These are phyloP conservation scores for Frankliniella intonsa DNA, from an alignment of 2,888 invertebrate species.

Conservation along the genomic window DNA sequence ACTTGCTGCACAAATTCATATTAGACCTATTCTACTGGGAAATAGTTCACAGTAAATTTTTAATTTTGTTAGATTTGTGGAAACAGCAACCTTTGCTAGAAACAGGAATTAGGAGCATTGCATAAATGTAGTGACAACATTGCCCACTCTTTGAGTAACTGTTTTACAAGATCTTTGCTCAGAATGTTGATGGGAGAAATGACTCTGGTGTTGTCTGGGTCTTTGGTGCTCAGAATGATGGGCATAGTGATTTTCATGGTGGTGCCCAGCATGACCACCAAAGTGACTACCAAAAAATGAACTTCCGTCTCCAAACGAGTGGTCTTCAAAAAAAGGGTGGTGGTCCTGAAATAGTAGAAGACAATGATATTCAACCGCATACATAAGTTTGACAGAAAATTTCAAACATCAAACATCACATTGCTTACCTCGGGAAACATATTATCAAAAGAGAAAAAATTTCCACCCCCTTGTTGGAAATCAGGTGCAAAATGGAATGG, in stretches of 20 bases:
- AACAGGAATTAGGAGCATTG: conserved; percentile 39
- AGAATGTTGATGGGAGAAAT: conserved; percentile 25
- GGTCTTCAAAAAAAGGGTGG: conserved; percentile 29
- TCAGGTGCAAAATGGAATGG: conserved; percentile 2
- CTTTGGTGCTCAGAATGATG: conserved; percentile 18
- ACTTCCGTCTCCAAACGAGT: conserved; percentile 35
- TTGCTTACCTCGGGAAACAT: not conserved
- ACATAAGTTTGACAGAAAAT: not conserved
- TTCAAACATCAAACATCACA: not conserved
- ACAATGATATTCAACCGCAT: not conserved
- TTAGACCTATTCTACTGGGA: too few species aligned
- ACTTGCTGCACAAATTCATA: too few species aligned
- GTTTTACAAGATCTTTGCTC: conserved; percentile 40
- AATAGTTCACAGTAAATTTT: not conserved
- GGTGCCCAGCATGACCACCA: conserved; percentile 30
- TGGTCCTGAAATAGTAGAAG: conserved; percentile 26
- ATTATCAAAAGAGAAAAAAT: not conserved
- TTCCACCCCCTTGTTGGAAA: not conserved
- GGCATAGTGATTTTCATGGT: conserved; percentile 13
- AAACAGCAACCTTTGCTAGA: not conserved
- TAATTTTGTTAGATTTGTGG: not conserved
- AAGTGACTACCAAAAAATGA: conserved; percentile 39
- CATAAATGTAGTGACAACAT: conserved; percentile 44
- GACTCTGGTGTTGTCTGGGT: not conserved
- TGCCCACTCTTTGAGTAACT: conserved; percentile 43